Evolutionary conservation across 1,140 invertebrate species (phyloP), one percentile per base, ranked within the genome.

Genomic region (Papilio helenus): DNA sequence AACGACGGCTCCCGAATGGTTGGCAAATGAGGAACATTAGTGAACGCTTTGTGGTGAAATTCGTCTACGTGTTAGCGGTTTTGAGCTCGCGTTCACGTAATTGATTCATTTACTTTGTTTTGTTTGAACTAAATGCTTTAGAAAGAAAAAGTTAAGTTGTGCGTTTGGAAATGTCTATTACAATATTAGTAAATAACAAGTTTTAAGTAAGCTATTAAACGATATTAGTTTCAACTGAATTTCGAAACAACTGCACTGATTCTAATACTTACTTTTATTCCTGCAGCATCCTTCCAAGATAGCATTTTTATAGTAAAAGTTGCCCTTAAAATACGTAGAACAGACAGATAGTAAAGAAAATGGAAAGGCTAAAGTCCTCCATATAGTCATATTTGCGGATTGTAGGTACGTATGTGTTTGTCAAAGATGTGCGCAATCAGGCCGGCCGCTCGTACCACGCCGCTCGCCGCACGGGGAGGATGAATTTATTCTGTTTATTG

Each of bases 401-500:
- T 81, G 81, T n/a, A n/a, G n/a, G n/a, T 81, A 77, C 77, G 39
- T n/a, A 76, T 71, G 49, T 81, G 55, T 80, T 83, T 77, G 71
- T 84, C 46, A 65, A 80, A 80, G 80, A 81, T 84, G 84, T 68
- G 81, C 84, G 82, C 82, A 81, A 82, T 85, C 81, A 83, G 79
- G 14, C 16, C 39, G 39, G 12, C 51, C 51, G 51, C 18, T 55
- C n/a, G 18, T 20, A 18, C 8, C 51, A 9, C 51, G 7, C 71
- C 51, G 51, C 18, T 55, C 51, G 4, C 34, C 14, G 44, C 14
- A 14, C 18, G 23, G 44, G 72, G 72, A 26, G 73, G 65, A 82
- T 80, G 80, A 82, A 82, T 86, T 83, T 82, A 82, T 83, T 83
- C 81, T 80, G 83, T 86, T 87, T 87, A 83, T 81, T 39, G 80